phyloP scores from a whole-genome alignment of 64 coral and sea anemone species.

The Porites lutea region DNA sequence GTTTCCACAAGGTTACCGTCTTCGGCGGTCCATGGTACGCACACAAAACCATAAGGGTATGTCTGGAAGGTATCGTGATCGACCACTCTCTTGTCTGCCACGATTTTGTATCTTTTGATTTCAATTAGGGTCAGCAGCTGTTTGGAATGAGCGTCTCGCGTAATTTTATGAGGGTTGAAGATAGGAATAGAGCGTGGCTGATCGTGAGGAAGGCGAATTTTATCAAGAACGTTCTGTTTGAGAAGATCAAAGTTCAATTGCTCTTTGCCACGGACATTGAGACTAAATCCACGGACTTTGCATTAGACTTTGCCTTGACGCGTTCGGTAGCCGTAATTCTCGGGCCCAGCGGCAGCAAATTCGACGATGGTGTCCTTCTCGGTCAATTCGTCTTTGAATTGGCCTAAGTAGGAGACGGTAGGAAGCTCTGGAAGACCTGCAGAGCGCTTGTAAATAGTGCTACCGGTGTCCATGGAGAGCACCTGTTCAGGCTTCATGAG shows the following conservation, averaged over 20 bases:
- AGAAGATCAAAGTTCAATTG: conserved; percentile 13
- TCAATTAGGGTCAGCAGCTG: too few relatives aligned
- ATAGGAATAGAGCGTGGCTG: background rate
- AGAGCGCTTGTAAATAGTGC: background rate
- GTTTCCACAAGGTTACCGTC: too few relatives aligned
- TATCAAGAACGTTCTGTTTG: background rate
- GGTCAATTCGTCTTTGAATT: conserved; percentile 19
- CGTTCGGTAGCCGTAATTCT: conserved; percentile 18
- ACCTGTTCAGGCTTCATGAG: background rate
- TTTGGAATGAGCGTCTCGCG: too few relatives aligned
- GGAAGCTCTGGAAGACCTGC: background rate
- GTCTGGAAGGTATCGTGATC: background rate
- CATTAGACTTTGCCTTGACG: background rate
- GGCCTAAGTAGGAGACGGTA: background rate
- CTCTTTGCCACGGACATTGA: background rate
- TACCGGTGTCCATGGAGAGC: background rate
- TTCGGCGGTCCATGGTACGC: too few relatives aligned
- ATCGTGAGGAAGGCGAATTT: background rate
- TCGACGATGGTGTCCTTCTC: background rate
- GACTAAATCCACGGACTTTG: conserved; percentile 14
- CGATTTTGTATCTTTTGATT: background rate
- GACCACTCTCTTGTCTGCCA: conserved; percentile 5
- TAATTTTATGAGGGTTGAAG: background rate
- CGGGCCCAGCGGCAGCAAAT: conserved; percentile 11
- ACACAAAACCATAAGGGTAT: background rate